Evolutionary conservation across 2,888 invertebrate species (phyloP).

Genomic region (Coleophora deauratella): DNA sequence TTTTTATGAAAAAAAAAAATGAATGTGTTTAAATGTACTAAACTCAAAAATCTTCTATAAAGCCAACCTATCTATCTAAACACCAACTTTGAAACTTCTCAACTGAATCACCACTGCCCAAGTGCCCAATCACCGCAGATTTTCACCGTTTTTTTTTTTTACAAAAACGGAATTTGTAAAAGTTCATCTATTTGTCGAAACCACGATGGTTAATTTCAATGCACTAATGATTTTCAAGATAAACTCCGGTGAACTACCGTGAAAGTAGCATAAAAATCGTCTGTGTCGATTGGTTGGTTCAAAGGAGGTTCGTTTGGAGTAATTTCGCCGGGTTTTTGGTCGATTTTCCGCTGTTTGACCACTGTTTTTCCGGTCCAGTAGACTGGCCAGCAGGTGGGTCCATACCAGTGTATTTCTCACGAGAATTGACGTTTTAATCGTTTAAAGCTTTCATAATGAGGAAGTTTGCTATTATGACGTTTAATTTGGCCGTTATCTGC

Average conservation of each 20-base stretch:
- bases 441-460: constrained; percentile 39
- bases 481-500: constrained; percentile 27
- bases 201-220: constrained; percentile 51
- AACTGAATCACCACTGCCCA: constrained; percentile 14
- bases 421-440: constrained; percentile 52
- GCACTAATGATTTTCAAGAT: constrained; percentile 53
- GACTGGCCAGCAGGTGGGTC: constrained; percentile 47
- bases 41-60: too few relatives aligned
- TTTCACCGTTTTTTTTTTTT: too few relatives aligned
- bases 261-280: constrained; percentile 54
- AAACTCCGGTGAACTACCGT: constrained; percentile 46
- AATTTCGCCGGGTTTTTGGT: constrained; percentile 62
- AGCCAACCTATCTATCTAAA: constrained; percentile 3
- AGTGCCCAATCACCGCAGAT: constrained; percentile 19
- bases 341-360: constrained; percentile 69
- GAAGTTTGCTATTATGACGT: constrained; percentile 42
- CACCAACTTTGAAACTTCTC: constrained; percentile 1
- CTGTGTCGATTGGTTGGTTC: constrained; percentile 39
- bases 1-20: too few relatives aligned
- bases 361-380: constrained; percentile 61
- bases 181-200: constrained; percentile 31
- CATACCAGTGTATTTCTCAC: constrained; percentile 55
- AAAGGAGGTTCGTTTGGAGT: constrained; percentile 52
- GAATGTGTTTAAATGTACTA: too few relatives aligned
- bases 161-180: constrained; percentile 23